A percentile compares a stretch with the other conserved stretches of the same genome.
phyloP scores from a whole-genome alignment of 2,797 vertebrate species.

The Notolepis coatsorum region DNA sequence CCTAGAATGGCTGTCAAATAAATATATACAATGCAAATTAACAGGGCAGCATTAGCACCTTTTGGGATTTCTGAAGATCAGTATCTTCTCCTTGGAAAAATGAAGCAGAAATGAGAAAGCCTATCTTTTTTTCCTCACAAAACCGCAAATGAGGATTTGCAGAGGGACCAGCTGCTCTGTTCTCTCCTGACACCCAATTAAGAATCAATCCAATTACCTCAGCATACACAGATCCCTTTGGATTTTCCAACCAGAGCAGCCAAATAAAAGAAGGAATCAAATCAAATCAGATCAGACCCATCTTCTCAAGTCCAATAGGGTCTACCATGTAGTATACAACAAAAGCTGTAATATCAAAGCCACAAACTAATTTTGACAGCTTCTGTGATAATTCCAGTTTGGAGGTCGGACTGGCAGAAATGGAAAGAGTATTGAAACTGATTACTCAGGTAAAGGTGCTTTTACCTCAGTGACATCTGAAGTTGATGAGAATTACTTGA shows the following conservation, averaged over 20 bases:
- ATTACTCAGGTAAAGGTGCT: no score
- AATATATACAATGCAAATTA: not conserved
- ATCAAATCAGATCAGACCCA: conserved; percentile 30
- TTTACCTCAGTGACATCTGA: no score
- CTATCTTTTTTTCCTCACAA: not conserved
- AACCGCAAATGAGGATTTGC: conserved; percentile 35
- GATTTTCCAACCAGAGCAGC: conserved; percentile 33
- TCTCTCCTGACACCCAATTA: conserved; percentile 44
- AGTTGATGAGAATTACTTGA: no score
- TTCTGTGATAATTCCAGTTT: no score
- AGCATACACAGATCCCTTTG: conserved; percentile 42
- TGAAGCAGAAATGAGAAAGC: conserved; percentile 6
- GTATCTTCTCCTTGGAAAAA: not conserved
- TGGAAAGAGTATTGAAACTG: no score
- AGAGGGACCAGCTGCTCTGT: conserved; percentile 33
- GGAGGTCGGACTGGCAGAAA: no score
- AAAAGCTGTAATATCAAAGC: no score
- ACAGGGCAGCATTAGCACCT: not conserved
- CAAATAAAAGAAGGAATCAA: conserved; percentile 51
- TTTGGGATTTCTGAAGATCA: not conserved
- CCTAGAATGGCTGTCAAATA: not conserved
- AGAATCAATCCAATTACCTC: conserved; percentile 47
- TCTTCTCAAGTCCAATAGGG: conserved; percentile 40
- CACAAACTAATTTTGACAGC: no score
- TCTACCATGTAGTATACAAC: conserved; percentile 4